phyloP scores from a whole-genome alignment of 2,797 vertebrate genomes.

The Hippopotamyrus pictus region DNA sequence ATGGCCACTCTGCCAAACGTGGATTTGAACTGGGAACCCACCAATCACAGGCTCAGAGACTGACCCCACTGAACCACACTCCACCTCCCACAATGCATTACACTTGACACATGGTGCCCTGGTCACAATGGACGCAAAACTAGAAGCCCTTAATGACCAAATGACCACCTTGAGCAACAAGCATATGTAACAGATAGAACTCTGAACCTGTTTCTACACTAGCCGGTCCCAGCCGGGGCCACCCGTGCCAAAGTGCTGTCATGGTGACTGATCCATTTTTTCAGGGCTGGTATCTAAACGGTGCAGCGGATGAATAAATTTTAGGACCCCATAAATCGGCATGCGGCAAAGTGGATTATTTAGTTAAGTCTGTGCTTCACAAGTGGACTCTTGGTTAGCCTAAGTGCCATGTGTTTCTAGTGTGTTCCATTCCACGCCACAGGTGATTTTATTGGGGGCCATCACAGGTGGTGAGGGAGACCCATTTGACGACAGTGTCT shows the following conservation, averaged over 20 bases:
- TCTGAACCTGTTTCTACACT: neutral
- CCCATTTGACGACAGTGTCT: neutral
- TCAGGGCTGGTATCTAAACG: neutral
- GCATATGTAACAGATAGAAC: neutral
- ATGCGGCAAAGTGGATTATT: neutral
- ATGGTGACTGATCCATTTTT: neutral
- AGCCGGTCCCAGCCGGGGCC: neutral
- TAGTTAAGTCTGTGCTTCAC: neutral
- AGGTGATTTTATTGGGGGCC: neutral
- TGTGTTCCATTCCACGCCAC: neutral
- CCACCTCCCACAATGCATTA: neutral
- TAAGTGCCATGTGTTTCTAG: neutral
- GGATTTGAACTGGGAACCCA: neutral
- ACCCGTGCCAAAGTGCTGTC: too few relatives aligned
- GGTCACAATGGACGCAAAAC: neutral
- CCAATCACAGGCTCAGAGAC: neutral
- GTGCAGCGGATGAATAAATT: neutral
- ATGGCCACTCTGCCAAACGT: neutral
- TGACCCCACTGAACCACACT: neutral
- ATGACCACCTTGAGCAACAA: neutral
- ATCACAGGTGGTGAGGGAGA: neutral
- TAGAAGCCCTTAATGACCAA: too few relatives aligned
- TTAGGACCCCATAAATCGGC: constrained; percentile 1
- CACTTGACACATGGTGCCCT: neutral
- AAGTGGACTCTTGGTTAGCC: neutral